Percentiles rank a stretch among this genome's conserved stretches.
Evolutionary conservation across 2,888 invertebrate genomes (phyloP).

Genomic region (Drosophila stalkeri): DNA sequence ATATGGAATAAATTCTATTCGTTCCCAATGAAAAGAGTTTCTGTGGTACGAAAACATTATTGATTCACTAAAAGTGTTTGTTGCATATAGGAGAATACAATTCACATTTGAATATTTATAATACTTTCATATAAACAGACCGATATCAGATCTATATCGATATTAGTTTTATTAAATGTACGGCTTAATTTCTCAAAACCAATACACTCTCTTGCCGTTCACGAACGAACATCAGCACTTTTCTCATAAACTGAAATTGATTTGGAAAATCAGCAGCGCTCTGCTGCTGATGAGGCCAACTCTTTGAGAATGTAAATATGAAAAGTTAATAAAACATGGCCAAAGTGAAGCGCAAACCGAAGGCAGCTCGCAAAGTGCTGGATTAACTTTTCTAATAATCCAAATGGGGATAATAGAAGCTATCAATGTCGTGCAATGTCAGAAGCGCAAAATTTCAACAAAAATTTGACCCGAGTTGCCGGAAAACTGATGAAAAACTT

Average conservation of each 20-base stretch:
- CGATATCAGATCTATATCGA: no score
- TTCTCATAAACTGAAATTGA: neutral
- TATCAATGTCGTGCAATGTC: constrained; percentile 40
- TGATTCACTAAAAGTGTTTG: no score
- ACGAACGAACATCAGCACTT: neutral
- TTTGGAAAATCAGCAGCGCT: neutral
- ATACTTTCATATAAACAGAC: no score
- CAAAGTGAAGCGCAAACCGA: neutral
- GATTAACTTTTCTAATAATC: constrained; percentile 44
- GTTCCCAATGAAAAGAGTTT: no score
- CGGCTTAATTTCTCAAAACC: neutral
- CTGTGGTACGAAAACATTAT: no score
- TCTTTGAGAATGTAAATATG: neutral
- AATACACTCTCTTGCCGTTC: neutral
- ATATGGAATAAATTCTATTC: no score
- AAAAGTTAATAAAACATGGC: neutral
- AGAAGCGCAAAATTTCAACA: constrained; percentile 5
- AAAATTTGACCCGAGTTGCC: constrained; percentile 1
- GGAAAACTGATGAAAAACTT: neutral
- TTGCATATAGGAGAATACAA: no score
- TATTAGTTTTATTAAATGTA: no score
- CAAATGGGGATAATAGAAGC: constrained; percentile 35
- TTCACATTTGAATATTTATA: no score
- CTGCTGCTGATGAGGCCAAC: neutral
- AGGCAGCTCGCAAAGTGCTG: neutral